These are phyloP conservation scores for Tetranychus urticae DNA, from an alignment of 1,140 invertebrate species.

Conservation along the genomic window DNA sequence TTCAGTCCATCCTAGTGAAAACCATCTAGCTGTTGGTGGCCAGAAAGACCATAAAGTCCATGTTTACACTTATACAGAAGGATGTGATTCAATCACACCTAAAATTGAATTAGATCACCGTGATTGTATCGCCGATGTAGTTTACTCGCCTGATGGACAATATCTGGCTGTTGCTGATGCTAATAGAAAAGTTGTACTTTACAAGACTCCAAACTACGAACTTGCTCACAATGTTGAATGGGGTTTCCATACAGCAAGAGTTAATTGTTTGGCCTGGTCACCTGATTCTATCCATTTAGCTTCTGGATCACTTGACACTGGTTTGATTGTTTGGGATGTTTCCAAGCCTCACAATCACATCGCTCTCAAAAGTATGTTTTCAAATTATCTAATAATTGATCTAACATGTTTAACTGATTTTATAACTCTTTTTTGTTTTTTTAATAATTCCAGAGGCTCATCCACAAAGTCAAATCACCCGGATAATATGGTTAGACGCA, in stretches of 20 bases:
- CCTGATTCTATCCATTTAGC: constrained; percentile 60
- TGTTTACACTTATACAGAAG: constrained; percentile 44
- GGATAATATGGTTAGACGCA: constrained; percentile 62
- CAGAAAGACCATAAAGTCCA: constrained; percentile 40
- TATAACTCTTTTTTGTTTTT: neutral
- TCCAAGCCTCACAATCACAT: constrained; percentile 56
- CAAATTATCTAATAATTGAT: neutral
- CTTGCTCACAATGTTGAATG: constrained; percentile 65
- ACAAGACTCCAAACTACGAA: constrained; percentile 21
- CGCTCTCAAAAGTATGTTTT: constrained; percentile 51
- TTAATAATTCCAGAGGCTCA: constrained; percentile 38
- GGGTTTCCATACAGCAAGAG: constrained; percentile 83
- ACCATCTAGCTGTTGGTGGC: constrained; percentile 60
- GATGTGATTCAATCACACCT: neutral
- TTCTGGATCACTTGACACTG: constrained; percentile 74
- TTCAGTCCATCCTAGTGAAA: constrained; percentile 29
- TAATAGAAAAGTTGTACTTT: constrained; percentile 53
- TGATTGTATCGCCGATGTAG: constrained; percentile 59
- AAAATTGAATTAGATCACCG: constrained; percentile 46
- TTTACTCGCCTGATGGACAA: constrained; percentile 67
- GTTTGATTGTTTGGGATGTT: constrained; percentile 77
- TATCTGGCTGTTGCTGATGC: constrained; percentile 72
- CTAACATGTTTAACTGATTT: constrained; percentile 24
- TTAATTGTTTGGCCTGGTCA: constrained; percentile 79
- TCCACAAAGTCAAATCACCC: constrained; percentile 79